These are phyloP conservation scores for Pseudopipra pipra DNA, from an alignment of 2,113 vertebrate species.

Conservation along the genomic window DNA sequence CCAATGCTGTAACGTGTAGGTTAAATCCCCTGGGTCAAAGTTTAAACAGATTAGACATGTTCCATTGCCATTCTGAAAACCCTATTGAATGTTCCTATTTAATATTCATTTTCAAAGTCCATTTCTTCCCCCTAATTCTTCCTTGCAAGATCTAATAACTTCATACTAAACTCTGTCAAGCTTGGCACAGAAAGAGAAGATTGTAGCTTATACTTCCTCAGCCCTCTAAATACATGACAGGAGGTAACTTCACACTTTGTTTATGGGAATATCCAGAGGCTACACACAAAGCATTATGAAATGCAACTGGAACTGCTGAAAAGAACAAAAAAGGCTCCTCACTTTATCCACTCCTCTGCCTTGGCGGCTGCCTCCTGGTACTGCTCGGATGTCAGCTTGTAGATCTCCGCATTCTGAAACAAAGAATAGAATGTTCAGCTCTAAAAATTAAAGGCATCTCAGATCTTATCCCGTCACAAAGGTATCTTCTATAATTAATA, in stretches of 20 bases:
- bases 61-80: background rate
- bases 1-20: background rate
- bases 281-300: background rate
- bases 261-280: background rate
- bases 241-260: background rate
- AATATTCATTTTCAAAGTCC: background rate
- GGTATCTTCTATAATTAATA: conserved; percentile 17
- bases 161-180: background rate
- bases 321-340: conserved; percentile 63
- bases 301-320: background rate
- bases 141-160: background rate
- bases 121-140: background rate
- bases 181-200: background rate
- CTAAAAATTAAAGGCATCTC: background rate
- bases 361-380: conserved; percentile 83
- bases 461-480: background rate
- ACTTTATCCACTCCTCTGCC: conserved; percentile 84
- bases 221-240: background rate
- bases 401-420: conserved; percentile 86
- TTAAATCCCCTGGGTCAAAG: background rate
- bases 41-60: background rate
- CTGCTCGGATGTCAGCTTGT: conserved; percentile 83
- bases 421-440: conserved; percentile 35
- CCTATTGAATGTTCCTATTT: background rate
- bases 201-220: background rate